Conservation (phyloP, 2,113 vertebrate species). For the Oryzias celebensis region DNA sequence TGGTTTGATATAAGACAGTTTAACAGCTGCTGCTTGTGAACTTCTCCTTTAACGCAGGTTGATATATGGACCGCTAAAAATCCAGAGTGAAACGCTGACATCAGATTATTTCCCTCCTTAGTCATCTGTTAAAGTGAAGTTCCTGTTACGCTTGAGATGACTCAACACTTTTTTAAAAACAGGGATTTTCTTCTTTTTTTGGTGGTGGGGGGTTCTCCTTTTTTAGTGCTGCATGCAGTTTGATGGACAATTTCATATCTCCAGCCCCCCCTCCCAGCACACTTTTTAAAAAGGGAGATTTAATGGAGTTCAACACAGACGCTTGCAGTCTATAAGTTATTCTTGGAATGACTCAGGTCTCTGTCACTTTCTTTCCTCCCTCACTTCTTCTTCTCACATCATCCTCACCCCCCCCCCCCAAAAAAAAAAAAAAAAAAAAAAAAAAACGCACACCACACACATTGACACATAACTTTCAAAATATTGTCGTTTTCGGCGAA, state of each 20-base stretch:
- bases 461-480: conserved; percentile 21
- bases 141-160: conserved; percentile 45
- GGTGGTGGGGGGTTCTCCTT: conserved; percentile 1
- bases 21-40: conserved; percentile 9
- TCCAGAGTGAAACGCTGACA: conserved; percentile 48
- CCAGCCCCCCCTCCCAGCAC: conserved; percentile 49
- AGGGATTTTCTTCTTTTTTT: conserved; percentile 37
- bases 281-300: conserved; percentile 53
- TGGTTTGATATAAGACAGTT: conserved; percentile 19
- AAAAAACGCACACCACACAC: too few species aligned
- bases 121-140: conserved; percentile 46
- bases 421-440: too few species aligned
- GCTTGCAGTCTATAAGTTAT: conserved; percentile 44
- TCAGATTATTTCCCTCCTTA: conserved; percentile 30
- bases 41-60: conserved; percentile 8
- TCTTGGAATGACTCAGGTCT: conserved; percentile 53
- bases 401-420: not conserved
- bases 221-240: conserved; percentile 7
- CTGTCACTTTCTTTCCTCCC: conserved; percentile 20
- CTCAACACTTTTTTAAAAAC: conserved; percentile 38
- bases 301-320: conserved; percentile 57
- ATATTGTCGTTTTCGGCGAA: conserved; percentile 24
- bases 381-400: conserved; percentile 17
- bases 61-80: conserved; percentile 37
- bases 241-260: conserved; percentile 66